Conservation (phyloP, 2,888 invertebrate genomes). For the Drosophila quinaria region DNA sequence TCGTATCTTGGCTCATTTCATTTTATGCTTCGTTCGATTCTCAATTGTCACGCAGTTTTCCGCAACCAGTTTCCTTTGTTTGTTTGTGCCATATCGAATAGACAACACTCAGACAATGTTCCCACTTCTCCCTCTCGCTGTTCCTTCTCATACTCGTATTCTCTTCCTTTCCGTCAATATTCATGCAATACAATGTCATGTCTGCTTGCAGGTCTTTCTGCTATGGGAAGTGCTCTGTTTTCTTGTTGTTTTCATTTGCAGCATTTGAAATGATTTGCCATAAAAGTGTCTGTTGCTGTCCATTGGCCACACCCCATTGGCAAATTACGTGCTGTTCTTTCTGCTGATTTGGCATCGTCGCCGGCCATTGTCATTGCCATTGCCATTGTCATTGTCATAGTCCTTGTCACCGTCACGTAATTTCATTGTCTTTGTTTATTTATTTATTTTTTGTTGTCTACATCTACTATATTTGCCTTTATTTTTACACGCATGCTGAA, state of each 20-base stretch:
- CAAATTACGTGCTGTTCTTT: slow-evolving; percentile 70
- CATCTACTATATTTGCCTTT: slow-evolving; percentile 46
- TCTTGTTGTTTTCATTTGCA: slow-evolving; percentile 68
- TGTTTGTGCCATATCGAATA: slow-evolving; percentile 4
- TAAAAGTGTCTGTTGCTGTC: slow-evolving; percentile 77
- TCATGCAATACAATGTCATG: slow-evolving; percentile 59
- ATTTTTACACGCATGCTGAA: slow-evolving; percentile 27
- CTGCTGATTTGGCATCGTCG: slow-evolving; percentile 18
- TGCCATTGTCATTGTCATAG: slow-evolving; percentile 54
- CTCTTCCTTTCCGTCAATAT: not conserved
- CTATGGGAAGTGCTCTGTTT: slow-evolving; percentile 18
- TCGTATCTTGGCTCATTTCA: slow-evolving; percentile 26
- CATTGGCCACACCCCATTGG: slow-evolving; percentile 80
- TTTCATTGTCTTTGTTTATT: slow-evolving; percentile 70
- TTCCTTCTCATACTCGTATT: too few relatives aligned
- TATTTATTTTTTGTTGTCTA: slow-evolving; percentile 36
- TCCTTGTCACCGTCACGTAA: slow-evolving; percentile 74
- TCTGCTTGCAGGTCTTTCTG: slow-evolving; percentile 57
- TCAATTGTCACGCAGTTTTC: slow-evolving; percentile 17
- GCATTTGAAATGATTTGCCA: slow-evolving; percentile 83
- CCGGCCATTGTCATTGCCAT: slow-evolving; percentile 36
- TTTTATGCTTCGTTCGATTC: slow-evolving; percentile 29
- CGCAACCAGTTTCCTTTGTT: slow-evolving; percentile 15
- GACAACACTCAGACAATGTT: slow-evolving; percentile 34
- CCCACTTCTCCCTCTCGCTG: slow-evolving; percentile 12